Percentiles rank a stretch among this genome's conserved stretches.
Evolutionary conservation across 2,888 invertebrate species (phyloP).

Genomic region (Hanleya hanleyi): DNA sequence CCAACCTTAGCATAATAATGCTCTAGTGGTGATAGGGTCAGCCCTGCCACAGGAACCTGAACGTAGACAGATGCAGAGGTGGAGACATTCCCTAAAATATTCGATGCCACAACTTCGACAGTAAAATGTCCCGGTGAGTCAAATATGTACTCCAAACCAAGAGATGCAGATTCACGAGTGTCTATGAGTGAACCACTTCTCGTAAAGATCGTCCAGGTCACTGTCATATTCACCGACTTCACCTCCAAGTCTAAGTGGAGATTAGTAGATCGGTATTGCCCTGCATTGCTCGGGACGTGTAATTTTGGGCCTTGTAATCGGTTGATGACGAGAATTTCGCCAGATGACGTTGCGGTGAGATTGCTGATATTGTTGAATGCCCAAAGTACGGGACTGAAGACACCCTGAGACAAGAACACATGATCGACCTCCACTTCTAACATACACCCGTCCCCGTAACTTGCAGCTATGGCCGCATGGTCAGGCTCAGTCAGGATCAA

Average conservation of each 20-base stretch:
- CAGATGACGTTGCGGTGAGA: conserved; percentile 2
- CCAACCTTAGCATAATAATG: conserved; percentile 32
- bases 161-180: conserved; percentile 2
- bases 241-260: conserved; percentile 28
- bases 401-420: conserved; percentile 44
- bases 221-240: conserved; percentile 31
- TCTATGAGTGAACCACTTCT: neutral
- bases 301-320: conserved; percentile 34
- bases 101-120: conserved; percentile 38
- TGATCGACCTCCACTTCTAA: conserved; percentile 53
- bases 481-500: conserved; percentile 36
- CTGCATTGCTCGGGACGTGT: conserved; percentile 12
- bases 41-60: conserved; percentile 43
- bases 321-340: conserved; percentile 32
- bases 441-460: conserved; percentile 57
- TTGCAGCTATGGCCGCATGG: conserved; percentile 48
- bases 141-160: conserved; percentile 40
- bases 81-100: conserved; percentile 40
- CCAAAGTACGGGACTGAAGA: conserved; percentile 38
- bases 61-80: conserved; percentile 36
- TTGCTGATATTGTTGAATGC: conserved; percentile 37
- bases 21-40: conserved; percentile 27
- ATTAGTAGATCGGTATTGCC: conserved; percentile 21
- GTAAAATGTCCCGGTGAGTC: conserved; percentile 41
- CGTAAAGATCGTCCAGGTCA: conserved; percentile 36